Conservation (phyloP, 37 sponge, comb jelly and placozoan genomes). For the Hexactinellida sp. region DNA sequence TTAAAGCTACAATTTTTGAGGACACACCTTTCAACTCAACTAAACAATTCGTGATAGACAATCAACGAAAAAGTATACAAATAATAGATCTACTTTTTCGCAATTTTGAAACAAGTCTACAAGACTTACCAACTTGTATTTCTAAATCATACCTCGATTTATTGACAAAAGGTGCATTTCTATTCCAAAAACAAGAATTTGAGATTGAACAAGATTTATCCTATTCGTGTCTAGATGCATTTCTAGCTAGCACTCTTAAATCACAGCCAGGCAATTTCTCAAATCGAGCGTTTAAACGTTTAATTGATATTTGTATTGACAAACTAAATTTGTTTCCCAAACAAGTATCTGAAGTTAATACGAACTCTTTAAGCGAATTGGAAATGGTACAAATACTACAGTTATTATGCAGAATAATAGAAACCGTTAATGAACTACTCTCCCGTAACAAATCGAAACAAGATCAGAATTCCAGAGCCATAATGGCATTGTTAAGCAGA, state of each 20-base stretch:
- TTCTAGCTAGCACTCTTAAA: neutral
- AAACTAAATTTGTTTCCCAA: neutral
- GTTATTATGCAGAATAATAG: neutral
- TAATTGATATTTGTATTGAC: neutral
- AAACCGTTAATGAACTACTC: neutral
- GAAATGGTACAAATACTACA: neutral
- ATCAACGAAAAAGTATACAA: neutral
- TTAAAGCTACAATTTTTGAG: neutral
- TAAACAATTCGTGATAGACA: neutral
- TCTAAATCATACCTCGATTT: neutral
- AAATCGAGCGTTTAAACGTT: neutral
- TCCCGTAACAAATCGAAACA: constrained; percentile 6
- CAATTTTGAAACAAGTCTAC: neutral
- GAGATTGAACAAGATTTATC: neutral
- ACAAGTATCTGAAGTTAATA: neutral
- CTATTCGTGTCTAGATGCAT: neutral
- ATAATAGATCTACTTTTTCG: neutral
- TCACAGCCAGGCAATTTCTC: neutral
- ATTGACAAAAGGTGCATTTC: neutral
- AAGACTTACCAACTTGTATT: neutral
- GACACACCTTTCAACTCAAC: neutral
- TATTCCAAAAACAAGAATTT: neutral
- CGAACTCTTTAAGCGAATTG: neutral
- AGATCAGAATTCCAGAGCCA: constrained; percentile 5
- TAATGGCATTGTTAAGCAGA: constrained; percentile 1